A percentile compares a stretch with the other conserved stretches of the same genome.
Evolutionary conservation across 2,797 vertebrate species (phyloP).

Genomic region (Pangasius mekongensis): DNA sequence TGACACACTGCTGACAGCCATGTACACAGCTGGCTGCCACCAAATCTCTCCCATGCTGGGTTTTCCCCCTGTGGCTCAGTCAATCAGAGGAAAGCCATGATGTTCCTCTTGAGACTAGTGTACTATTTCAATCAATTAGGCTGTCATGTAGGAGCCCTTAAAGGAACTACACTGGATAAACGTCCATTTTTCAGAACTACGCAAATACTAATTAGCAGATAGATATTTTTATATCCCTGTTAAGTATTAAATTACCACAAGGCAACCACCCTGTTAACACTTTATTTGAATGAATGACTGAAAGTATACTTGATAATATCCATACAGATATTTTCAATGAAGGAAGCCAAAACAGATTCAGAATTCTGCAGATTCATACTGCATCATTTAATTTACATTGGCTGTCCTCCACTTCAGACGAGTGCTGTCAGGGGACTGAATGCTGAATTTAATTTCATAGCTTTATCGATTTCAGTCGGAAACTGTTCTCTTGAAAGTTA

Average conservation of each 20-base stretch:
- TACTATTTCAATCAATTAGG: not conserved
- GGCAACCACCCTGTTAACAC: not conserved
- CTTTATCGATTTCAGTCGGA: slow-evolving; percentile 11
- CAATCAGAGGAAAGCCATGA: slow-evolving; percentile 23
- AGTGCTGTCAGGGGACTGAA: slow-evolving; percentile 9
- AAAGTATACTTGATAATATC: not conserved
- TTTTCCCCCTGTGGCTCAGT: slow-evolving; percentile 29
- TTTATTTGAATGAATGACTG: slow-evolving; percentile 1
- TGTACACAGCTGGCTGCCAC: slow-evolving; percentile 25
- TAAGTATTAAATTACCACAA: not conserved
- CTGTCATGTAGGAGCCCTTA: not conserved
- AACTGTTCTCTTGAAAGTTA: slow-evolving; percentile 18
- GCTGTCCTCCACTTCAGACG: slow-evolving; percentile 10
- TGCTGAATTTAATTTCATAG: slow-evolving; percentile 21
- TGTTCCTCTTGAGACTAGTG: slow-evolving; percentile 7
- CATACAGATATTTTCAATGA: not conserved
- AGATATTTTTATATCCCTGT: not conserved
- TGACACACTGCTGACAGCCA: slow-evolving; percentile 32
- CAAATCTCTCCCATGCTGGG: slow-evolving; percentile 28
- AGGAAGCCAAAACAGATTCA: not conserved
- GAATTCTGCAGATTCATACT: slow-evolving; percentile 13
- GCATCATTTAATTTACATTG: slow-evolving; percentile 6
- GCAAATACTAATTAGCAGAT: not conserved
- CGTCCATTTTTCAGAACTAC: not conserved
- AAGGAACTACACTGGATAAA: not conserved